A percentile compares a stretch with the other conserved stretches of the same genome.
Conservation (phyloP, 2,888 invertebrate species). For the Plagiodera versicolora region DNA sequence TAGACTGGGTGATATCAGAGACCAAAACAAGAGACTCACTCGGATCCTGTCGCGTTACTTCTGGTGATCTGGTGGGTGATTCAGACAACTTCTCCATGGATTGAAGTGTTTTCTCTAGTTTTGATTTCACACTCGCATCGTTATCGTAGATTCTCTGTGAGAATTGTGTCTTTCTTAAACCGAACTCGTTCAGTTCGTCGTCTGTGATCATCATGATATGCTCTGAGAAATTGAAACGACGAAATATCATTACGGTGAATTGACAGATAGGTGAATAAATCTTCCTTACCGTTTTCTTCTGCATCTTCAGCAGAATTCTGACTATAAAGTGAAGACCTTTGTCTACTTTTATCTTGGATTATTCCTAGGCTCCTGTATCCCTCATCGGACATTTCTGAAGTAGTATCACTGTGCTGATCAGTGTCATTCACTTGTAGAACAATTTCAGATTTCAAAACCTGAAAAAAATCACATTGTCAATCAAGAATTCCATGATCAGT, state of each 20-base stretch:
- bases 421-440: slow-evolving; percentile 47
- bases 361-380: slow-evolving; percentile 81
- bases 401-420: slow-evolving; percentile 66
- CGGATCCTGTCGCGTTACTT: slow-evolving; percentile 15
- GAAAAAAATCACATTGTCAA: slow-evolving; percentile 5
- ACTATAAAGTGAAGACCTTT: slow-evolving; percentile 70
- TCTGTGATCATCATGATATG: slow-evolving; percentile 64
- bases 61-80: slow-evolving; percentile 27
- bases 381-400: slow-evolving; percentile 83
- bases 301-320: slow-evolving; percentile 74
- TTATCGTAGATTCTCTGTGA: slow-evolving; percentile 63
- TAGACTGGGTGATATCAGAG: too few relatives aligned
- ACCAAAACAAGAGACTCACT: too few relatives aligned
- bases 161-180: slow-evolving; percentile 71
- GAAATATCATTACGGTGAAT: too few relatives aligned
- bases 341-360: slow-evolving; percentile 59
- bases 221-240: slow-evolving; percentile 53
- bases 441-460: slow-evolving; percentile 55
- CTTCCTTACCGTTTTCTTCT: slow-evolving; percentile 70
- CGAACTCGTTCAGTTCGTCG: slow-evolving; percentile 69
- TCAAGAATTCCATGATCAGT: background rate
- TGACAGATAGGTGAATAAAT: too few relatives aligned
- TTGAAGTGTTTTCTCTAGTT: slow-evolving; percentile 38
- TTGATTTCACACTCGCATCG: slow-evolving; percentile 47
- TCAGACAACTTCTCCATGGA: slow-evolving; percentile 32